These are phyloP conservation scores for Sternarchorhynchus goeldii DNA, from an alignment of 2,797 vertebrate genomes.

Conservation along the genomic window DNA sequence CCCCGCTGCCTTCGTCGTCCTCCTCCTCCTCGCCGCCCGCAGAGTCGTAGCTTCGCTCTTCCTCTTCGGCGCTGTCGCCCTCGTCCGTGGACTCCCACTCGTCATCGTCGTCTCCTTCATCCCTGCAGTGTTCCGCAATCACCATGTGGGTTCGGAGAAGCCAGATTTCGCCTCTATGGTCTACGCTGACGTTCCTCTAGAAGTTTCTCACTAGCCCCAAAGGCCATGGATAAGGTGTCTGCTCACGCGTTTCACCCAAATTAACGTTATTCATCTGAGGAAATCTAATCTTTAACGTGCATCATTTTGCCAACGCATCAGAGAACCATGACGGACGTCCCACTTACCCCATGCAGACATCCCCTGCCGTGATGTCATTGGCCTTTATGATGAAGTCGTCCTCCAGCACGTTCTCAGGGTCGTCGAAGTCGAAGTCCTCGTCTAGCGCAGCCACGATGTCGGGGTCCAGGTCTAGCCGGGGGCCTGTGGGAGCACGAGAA, in stretches of 20 bases:
- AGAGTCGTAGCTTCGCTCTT: conserved; percentile 69
- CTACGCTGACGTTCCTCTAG: no score
- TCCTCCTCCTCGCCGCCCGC: conserved; percentile 63
- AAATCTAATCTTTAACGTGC: no score
- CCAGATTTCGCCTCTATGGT: no score
- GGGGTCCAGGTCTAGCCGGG: conserved; percentile 92
- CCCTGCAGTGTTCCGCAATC: not conserved
- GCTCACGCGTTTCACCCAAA: no score
- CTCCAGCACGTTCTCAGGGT: conserved; percentile 91
- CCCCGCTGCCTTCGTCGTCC: conserved; percentile 50
- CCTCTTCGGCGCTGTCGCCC: conserved; percentile 56
- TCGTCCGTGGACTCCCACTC: conserved; percentile 87
- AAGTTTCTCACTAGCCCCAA: no score
- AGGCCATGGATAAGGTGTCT: no score
- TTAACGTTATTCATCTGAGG: no score
- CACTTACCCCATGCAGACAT: conserved; percentile 62
- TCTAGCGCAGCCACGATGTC: conserved; percentile 95
- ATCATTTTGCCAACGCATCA: no score
- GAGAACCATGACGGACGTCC: not conserved
- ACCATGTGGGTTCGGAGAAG: no score
- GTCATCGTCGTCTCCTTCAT: conserved; percentile 69
- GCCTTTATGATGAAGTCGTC: conserved; percentile 92
- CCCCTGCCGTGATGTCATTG: conserved; percentile 65
- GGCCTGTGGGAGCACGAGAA: conserved; percentile 73
- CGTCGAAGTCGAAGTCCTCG: conserved; percentile 91